phyloP scores from a whole-genome alignment of 2,888 invertebrate species.

The Brachypalpus laphriformis region DNA sequence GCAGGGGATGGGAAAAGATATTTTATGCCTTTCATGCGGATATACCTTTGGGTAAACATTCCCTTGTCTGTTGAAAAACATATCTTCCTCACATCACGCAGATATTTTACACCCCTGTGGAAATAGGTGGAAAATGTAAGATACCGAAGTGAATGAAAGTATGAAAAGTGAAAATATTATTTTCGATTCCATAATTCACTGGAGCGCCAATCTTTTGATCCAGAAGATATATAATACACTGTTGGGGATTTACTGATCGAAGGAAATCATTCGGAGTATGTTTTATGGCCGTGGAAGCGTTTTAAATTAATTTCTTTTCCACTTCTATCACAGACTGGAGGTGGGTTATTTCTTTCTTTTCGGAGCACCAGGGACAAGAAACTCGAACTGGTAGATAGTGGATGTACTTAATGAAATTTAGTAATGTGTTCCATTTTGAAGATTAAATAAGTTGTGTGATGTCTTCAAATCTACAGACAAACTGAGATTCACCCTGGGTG shows the following conservation, averaged over 20 bases:
- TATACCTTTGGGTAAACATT: not conserved
- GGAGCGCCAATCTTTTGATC: conserved; percentile 7
- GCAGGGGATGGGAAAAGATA: not conserved
- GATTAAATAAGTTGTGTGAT: no score
- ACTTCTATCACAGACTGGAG: not conserved
- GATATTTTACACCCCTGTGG: not conserved
- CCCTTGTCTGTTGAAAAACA: not conserved
- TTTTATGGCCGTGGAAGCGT: not conserved
- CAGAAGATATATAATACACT: not conserved
- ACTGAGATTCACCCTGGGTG: no score
- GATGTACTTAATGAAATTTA: no score
- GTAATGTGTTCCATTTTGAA: no score
- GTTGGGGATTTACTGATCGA: not conserved
- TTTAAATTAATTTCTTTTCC: not conserved
- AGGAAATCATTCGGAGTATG: not conserved
- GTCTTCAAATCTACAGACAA: no score
- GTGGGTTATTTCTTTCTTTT: no score
- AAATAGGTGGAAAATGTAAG: no score
- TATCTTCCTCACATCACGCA: not conserved
- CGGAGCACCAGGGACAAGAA: no score
- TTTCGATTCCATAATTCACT: not conserved
- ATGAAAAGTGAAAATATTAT: conserved; percentile 2
- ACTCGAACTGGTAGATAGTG: no score
- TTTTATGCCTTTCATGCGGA: not conserved
- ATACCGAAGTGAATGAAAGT: not conserved